Conservation (phyloP, 2,888 invertebrate genomes). For the Drosophila emarginata region DNA sequence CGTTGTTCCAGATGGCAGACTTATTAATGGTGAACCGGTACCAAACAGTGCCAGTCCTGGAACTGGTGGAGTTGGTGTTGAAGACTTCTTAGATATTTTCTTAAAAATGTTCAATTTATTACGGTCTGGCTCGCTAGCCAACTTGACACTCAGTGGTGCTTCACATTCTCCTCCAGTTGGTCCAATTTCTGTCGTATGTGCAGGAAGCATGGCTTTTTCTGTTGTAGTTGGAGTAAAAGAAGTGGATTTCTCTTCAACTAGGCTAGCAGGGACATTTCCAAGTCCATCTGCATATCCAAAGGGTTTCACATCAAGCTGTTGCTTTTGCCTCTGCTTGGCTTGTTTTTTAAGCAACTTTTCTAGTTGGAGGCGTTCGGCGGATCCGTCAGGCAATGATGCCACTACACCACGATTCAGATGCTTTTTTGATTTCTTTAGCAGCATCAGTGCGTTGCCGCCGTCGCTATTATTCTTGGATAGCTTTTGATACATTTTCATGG, state of each 20-base stretch:
- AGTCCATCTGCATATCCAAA: neutral
- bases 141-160: constrained; percentile 81
- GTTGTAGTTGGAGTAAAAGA: neutral
- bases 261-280: neutral
- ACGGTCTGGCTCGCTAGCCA: constrained; percentile 91
- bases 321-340: constrained; percentile 68
- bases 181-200: neutral
- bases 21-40: constrained; percentile 63
- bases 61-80: constrained; percentile 39
- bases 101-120: constrained; percentile 94
- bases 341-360: constrained; percentile 75
- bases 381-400: constrained; percentile 31
- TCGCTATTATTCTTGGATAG: constrained; percentile 43
- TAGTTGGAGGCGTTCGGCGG: constrained; percentile 56
- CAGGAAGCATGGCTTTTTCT: neutral
- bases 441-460: constrained; percentile 6
- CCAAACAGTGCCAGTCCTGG: constrained; percentile 33
- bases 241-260: neutral
- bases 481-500: constrained; percentile 76
- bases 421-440: constrained; percentile 50
- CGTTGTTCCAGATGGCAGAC: constrained; percentile 80
- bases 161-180: neutral
- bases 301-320: constrained; percentile 13
- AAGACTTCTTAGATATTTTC: constrained; percentile 86
- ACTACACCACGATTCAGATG: constrained; percentile 34